Evolutionary conservation across 2,797 vertebrate genomes (phyloP).

Genomic region (Glossophaga mutica): DNA sequence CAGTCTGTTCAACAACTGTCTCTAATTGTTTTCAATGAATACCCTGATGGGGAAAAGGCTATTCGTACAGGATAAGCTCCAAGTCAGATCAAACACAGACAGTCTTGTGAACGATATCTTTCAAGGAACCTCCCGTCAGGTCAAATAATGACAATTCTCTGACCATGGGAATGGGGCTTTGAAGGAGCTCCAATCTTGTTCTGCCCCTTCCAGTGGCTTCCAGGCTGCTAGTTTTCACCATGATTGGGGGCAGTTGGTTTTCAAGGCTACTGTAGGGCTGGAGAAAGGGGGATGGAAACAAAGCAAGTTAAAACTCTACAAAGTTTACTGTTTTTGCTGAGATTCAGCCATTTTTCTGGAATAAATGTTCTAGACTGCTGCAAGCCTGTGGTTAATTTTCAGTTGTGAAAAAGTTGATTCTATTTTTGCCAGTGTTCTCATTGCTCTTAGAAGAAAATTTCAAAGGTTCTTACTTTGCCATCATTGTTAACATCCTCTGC

Average conservation of each 20-base stretch:
- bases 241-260: neutral
- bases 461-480: neutral
- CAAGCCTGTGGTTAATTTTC: neutral
- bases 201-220: neutral
- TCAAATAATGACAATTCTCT: slow-evolving; percentile 12
- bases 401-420: neutral
- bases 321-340: neutral
- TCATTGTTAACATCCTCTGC: neutral
- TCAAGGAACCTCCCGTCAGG: neutral
- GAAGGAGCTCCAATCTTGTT: neutral
- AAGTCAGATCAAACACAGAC: neutral
- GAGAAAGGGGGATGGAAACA: neutral
- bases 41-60: neutral
- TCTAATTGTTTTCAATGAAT: neutral
- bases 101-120: neutral
- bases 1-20: neutral
- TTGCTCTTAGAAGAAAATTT: neutral
- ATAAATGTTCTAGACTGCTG: neutral
- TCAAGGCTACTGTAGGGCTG: neutral
- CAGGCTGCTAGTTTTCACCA: neutral
- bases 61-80: neutral
- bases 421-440: neutral
- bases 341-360: neutral
- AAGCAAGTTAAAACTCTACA: neutral
- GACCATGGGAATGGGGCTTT: neutral